These are phyloP conservation scores for Oreortyx pictus DNA, from an alignment of 2,797 vertebrate species.

Conservation along the genomic window DNA sequence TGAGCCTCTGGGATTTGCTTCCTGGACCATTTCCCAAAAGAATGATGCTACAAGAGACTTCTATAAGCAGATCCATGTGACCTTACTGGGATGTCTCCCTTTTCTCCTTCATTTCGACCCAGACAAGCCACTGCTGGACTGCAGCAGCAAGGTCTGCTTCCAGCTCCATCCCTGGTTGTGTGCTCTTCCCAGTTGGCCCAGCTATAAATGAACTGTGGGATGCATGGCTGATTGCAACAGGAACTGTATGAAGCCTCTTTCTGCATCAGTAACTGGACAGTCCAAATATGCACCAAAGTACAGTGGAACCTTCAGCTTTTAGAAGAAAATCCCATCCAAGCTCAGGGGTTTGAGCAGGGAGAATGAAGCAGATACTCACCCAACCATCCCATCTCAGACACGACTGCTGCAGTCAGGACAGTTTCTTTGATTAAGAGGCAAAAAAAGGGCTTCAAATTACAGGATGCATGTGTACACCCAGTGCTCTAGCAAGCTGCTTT, in stretches of 20 bases:
- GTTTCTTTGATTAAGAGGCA: background rate
- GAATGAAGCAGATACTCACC: background rate
- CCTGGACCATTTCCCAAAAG: background rate
- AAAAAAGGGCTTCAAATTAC: background rate
- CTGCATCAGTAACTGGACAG: background rate
- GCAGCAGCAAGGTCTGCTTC: background rate
- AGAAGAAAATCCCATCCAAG: background rate
- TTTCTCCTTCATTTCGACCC: background rate
- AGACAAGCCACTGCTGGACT: background rate
- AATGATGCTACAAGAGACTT: background rate
- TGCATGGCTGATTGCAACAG: background rate
- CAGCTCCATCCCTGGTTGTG: background rate
- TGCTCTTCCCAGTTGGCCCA: background rate
- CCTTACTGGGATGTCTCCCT: background rate
- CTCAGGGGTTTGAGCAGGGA: background rate
- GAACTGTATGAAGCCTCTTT: background rate
- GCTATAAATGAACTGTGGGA: background rate
- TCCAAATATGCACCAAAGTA: background rate
- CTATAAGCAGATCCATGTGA: background rate
- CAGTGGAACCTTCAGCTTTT: background rate
- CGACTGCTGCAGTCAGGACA: background rate
- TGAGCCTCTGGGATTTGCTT: constrained; percentile 14
- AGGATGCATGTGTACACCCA: background rate
- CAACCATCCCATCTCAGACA: background rate
- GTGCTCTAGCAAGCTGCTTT: background rate